Conservation (phyloP, 2,113 vertebrate genomes). For the Bettongia penicillata region DNA sequence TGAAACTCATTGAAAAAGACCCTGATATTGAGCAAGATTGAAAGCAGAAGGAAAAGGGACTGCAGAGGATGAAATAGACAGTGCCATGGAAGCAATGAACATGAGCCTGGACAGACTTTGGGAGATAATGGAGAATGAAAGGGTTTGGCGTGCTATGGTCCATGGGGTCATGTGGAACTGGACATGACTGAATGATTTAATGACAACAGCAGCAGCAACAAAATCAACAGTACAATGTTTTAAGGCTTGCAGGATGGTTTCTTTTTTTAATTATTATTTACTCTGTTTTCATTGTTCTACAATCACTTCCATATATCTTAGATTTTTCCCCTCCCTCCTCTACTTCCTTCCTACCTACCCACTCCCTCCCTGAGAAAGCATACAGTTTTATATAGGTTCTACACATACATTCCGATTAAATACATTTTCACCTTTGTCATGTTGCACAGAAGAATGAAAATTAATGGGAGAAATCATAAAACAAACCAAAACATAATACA, state of each 20-base stretch:
- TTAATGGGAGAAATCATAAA: no score
- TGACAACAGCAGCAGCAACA: background rate
- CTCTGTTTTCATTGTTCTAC: no score
- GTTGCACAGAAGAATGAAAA: no score
- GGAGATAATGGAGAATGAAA: background rate
- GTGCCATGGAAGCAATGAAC: background rate
- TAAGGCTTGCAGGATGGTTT: background rate
- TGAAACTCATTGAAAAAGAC: background rate
- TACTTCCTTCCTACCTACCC: no score
- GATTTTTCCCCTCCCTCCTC: no score
- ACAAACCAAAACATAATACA: no score
- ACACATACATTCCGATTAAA: no score
- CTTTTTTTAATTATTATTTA: no score
- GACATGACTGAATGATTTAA: background rate
- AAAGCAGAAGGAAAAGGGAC: background rate
- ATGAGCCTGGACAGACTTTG: background rate
- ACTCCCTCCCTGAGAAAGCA: no score
- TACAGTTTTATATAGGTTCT: no score
- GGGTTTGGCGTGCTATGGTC: background rate
- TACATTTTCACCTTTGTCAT: no score
- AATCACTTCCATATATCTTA: no score
- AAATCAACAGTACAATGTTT: background rate
- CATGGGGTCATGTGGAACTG: background rate
- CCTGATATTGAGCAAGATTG: background rate
- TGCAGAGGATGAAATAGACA: background rate